Base-by-base conservation (phyloP, 2,113 vertebrate species). In the Sinosuthora webbiana region DNA sequence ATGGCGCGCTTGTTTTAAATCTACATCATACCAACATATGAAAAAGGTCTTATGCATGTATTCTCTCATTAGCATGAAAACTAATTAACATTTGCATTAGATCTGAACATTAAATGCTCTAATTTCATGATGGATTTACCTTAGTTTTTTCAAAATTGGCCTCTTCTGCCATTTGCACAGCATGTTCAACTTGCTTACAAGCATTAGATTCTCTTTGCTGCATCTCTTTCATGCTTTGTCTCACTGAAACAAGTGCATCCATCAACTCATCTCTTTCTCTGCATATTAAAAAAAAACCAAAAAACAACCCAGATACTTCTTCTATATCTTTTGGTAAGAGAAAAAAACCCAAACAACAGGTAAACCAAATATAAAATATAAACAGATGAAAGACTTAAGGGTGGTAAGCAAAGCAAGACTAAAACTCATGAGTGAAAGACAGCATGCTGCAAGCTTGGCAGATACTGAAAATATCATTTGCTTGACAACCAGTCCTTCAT, bases 201-300 rank as follows among this genome's bases (percentile, higher is more conserved):
- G 99, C 98, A 20, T 97, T 97, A 90, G 98, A 98, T 97, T 99
- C 99, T 92, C 98, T 98, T 85, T 98, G 97, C 75, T 99, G 98
- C 20, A 97, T 96, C 57, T 99, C 98, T 71, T 97, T 97, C 85
- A 98, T 96, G 87, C 96, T 98, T 10, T 63, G 94, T 78, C 98
- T 97, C 79, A 98, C 44, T 5, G 98, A 97, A 78, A 98, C 96
- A 73, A 99, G 97, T 6, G 98, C 98, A 42, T 93, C 96, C 96
- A 99, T 97, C 94, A 99, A 96, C 83, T 99, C 99, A 94, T 99
- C 98, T 75, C 98, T 98, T 93, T 99, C 99, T 96, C 99, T 99
- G 96, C 17, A 63, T 87, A 62, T 89, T 88, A 91, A 73, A 74
- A 84, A 83, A 76, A 90, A 74, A 9, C 2, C n/a, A 27, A 52